phyloP scores from a whole-genome alignment of 1,140 invertebrate species.

The Bombyx mandarina region DNA sequence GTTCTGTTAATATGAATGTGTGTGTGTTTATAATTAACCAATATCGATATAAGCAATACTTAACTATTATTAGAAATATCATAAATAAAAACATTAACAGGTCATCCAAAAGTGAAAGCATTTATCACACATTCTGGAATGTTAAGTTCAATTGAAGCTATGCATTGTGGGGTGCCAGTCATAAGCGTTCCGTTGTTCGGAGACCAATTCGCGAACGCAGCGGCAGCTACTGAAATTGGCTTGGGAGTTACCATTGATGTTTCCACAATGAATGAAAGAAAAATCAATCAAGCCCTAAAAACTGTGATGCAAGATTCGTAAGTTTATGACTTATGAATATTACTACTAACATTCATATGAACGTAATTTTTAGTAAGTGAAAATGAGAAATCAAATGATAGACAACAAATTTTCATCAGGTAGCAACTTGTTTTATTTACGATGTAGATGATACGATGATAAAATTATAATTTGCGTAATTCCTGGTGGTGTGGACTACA shows the following conservation, averaged over 20 bases:
- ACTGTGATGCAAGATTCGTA: conserved; percentile 52
- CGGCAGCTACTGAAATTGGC: conserved; percentile 37
- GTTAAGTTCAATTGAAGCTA: conserved; percentile 75
- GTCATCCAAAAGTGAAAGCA: conserved; percentile 70
- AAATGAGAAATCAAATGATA: background rate
- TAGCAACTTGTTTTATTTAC: background rate
- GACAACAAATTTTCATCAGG: background rate
- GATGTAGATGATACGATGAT: background rate
- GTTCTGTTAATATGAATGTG: no score
- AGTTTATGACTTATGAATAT: conserved; percentile 16
- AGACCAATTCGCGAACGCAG: conserved; percentile 74
- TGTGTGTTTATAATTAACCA: background rate
- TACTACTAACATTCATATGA: background rate
- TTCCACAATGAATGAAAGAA: conserved; percentile 36
- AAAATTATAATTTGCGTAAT: background rate
- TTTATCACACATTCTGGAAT: conserved; percentile 78
- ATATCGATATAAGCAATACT: background rate
- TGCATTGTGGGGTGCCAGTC: conserved; percentile 78
- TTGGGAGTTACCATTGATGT: conserved; percentile 40
- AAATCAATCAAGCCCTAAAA: conserved; percentile 34
- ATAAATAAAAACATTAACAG: conserved; percentile 36
- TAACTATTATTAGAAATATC: background rate
- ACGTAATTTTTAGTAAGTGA: background rate
- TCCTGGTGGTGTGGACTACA: background rate
- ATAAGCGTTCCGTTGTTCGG: conserved; percentile 79